Conservation (phyloP, 2,797 vertebrate genomes). For the Sebastes cheni region DNA sequence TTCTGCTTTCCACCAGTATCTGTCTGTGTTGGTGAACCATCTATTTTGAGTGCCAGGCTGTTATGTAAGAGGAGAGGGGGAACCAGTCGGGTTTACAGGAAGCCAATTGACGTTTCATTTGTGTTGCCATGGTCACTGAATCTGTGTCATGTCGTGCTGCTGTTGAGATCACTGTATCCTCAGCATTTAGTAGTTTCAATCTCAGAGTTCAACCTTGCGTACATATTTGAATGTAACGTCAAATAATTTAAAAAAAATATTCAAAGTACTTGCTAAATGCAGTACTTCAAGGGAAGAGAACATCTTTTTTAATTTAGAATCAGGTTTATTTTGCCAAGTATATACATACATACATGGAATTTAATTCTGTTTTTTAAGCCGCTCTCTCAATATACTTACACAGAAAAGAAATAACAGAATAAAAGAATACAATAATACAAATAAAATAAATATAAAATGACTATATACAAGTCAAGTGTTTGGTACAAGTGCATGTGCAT, state of each 20-base stretch:
- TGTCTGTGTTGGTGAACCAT: background rate
- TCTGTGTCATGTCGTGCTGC: background rate
- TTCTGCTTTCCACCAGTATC: background rate
- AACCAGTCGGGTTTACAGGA: conserved; percentile 30
- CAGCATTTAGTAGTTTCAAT: background rate
- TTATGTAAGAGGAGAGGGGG: conserved; percentile 36
- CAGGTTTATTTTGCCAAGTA: no score
- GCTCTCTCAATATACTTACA: no score
- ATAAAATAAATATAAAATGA: no score
- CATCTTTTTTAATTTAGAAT: no score
- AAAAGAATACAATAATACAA: no score
- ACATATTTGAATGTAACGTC: background rate
- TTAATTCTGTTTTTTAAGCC: no score
- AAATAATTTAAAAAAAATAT: background rate
- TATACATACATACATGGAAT: no score
- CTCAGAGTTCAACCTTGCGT: background rate
- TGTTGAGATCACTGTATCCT: background rate
- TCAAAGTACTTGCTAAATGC: background rate
- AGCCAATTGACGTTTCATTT: conserved; percentile 10
- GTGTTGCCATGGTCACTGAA: conserved; percentile 15
- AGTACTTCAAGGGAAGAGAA: background rate
- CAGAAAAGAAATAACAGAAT: no score
- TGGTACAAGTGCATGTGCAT: no score
- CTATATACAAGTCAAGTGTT: no score
- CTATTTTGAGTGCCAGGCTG: conserved; percentile 16